A percentile compares a stretch with the other conserved stretches of the same genome.
Conservation (phyloP, 2,888 invertebrate species). For the Gibbula magus region DNA sequence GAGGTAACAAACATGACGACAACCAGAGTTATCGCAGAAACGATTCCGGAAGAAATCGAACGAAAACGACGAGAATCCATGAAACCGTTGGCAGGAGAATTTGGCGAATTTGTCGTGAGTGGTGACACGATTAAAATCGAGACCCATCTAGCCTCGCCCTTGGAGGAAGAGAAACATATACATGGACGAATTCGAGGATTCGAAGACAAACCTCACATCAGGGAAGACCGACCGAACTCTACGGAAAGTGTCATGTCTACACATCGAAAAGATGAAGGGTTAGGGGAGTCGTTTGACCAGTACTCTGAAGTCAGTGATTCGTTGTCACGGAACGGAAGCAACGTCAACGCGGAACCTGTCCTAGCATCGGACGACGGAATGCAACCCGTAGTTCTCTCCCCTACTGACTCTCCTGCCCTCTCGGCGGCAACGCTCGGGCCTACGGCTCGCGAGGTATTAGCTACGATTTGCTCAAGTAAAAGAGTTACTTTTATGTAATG, state of each 20-base stretch:
- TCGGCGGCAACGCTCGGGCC: neutral
- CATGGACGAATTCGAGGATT: neutral
- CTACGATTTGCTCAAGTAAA: conserved; percentile 30
- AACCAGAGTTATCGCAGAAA: conserved; percentile 53
- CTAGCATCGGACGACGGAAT: neutral
- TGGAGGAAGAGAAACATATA: conserved; percentile 1
- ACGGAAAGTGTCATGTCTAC: neutral
- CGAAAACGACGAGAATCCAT: conserved; percentile 46
- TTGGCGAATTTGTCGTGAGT: neutral
- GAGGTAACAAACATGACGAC: conserved; percentile 40
- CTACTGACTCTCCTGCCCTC: neutral
- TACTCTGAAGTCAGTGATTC: conserved; percentile 48
- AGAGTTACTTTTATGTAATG: conserved; percentile 46
- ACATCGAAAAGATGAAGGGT: conserved; percentile 45
- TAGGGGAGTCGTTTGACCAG: conserved; percentile 54
- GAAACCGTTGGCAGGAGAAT: conserved; percentile 14
- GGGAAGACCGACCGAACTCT: conserved; percentile 1
- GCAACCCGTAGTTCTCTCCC: conserved; percentile 12
- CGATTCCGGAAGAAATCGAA: conserved; percentile 58
- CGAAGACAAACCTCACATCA: neutral
- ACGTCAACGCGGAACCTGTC: conserved; percentile 5
- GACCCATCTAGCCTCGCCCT: neutral
- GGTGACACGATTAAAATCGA: neutral
- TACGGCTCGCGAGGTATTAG: conserved; percentile 5
- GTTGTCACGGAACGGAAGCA: conserved; percentile 29